phyloP scores from a whole-genome alignment of 2,797 vertebrate genomes.

The Garrulus glandarius region DNA sequence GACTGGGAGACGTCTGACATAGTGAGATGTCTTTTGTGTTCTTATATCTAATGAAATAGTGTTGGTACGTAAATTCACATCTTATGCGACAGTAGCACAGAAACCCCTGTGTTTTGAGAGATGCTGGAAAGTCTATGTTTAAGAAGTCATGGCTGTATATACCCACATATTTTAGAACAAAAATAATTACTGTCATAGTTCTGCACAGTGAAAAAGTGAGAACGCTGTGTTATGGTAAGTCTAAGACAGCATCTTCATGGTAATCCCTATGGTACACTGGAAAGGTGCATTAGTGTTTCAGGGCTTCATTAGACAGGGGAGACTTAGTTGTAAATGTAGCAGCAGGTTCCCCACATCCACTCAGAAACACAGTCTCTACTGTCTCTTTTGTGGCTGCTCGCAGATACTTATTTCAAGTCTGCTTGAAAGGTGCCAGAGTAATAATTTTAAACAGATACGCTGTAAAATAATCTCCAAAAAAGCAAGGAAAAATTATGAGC shows the following conservation, averaged over 20 bases:
- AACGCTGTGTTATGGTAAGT: background rate
- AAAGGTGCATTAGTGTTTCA: background rate
- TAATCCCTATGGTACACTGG: background rate
- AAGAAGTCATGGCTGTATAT: background rate
- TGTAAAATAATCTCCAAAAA: background rate
- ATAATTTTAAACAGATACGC: background rate
- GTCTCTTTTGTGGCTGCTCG: background rate
- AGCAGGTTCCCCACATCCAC: background rate
- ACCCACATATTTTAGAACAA: background rate
- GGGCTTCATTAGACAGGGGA: background rate
- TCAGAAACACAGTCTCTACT: background rate
- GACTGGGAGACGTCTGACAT: background rate
- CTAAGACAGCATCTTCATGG: background rate
- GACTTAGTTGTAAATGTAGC: background rate
- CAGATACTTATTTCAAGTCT: background rate
- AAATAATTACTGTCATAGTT: background rate
- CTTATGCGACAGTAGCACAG: fast-evolving
- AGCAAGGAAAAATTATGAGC: background rate
- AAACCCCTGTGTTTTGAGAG: background rate
- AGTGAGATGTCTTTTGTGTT: background rate
- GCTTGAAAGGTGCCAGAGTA: background rate
- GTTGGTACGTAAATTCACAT: background rate
- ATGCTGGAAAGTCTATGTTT: background rate
- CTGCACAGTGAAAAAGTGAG: background rate
- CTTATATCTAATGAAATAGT: background rate